These are phyloP conservation scores for Miniopterus natalensis DNA, from an alignment of 2,113 vertebrate species.

Conservation along the genomic window DNA sequence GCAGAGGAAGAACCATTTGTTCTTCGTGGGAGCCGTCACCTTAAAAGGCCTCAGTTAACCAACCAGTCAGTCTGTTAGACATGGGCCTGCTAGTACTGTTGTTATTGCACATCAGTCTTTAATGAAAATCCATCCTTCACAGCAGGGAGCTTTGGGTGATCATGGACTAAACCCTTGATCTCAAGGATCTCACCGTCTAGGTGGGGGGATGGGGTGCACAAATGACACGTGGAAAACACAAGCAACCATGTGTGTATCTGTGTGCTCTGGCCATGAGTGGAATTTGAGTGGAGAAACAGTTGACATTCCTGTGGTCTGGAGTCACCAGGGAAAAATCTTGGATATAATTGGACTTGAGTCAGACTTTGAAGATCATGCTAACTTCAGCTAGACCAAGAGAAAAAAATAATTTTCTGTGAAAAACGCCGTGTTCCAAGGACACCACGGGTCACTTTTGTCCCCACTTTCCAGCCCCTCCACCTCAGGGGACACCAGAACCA, in stretches of 20 bases:
- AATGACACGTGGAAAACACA: neutral
- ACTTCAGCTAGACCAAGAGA: neutral
- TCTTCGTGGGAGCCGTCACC: neutral
- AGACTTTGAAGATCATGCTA: neutral
- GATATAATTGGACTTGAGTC: neutral
- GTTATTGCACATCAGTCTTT: neutral
- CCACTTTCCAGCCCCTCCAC: neutral
- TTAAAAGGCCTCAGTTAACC: neutral
- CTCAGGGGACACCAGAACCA: neutral
- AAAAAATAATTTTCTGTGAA: neutral
- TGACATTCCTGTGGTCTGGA: neutral
- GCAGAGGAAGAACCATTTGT: too few relatives aligned
- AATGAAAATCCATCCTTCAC: neutral
- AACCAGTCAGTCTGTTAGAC: neutral
- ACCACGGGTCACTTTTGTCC: neutral
- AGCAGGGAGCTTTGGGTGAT: neutral
- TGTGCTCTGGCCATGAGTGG: neutral
- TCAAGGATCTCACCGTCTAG: neutral
- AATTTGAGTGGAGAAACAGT: neutral
- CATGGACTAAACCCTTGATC: neutral
- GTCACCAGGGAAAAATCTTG: neutral
- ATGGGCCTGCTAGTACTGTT: fast-evolving
- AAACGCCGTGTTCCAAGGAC: neutral
- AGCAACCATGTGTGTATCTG: neutral
- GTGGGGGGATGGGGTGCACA: too few relatives aligned